Evolutionary conservation across 92 coral and sea anemone genomes (phyloP).

Genomic region (Hydrozoanthus gracilis): DNA sequence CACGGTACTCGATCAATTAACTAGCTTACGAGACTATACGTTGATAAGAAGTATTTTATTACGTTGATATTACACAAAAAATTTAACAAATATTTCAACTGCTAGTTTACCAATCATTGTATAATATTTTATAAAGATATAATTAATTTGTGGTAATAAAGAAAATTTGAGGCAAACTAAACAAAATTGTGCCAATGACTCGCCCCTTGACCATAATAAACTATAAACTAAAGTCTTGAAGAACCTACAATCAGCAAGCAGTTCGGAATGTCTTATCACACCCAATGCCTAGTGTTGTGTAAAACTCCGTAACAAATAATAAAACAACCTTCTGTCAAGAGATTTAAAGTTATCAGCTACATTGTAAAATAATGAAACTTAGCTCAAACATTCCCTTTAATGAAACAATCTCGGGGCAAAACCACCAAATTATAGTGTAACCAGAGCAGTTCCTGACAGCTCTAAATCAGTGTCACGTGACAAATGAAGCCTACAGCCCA

Average conservation of each 20-base stretch:
- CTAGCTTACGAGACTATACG: too few species aligned
- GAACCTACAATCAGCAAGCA: too few species aligned
- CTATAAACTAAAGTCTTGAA: too few species aligned
- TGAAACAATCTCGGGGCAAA: neutral
- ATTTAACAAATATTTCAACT: neutral
- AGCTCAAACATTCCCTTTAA: neutral
- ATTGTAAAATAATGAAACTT: too few species aligned
- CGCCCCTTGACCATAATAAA: too few species aligned
- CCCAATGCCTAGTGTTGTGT: too few species aligned
- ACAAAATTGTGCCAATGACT: neutral
- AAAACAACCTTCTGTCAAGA: too few species aligned
- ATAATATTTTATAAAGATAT: neutral
- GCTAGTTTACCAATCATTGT: neutral
- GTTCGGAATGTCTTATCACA: too few species aligned
- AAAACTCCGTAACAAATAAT: too few species aligned
- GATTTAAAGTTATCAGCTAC: too few species aligned
- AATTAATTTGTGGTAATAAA: neutral
- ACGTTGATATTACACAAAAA: neutral
- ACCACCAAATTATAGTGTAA: neutral
- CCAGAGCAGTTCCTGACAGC: conserved; percentile 25
- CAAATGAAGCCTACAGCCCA: conserved; percentile 18
- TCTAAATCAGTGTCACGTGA: conserved; percentile 5
- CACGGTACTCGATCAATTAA: too few species aligned
- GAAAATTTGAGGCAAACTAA: neutral
- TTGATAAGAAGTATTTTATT: neutral